Evolutionary conservation across 2,113 vertebrate genomes (phyloP).

Genomic region (Vulpes lagopus): DNA sequence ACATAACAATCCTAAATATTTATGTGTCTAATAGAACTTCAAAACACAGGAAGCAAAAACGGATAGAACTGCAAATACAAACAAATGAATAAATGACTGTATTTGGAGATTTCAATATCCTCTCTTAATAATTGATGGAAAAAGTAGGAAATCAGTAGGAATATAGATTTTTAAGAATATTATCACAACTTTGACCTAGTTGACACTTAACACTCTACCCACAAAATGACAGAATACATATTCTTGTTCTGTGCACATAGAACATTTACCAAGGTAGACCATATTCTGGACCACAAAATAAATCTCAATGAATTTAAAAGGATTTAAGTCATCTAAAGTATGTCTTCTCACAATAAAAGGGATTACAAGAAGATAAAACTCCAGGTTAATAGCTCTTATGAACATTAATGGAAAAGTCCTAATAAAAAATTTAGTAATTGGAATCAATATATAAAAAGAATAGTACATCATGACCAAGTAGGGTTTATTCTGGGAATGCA

Average conservation of each 20-base stretch:
- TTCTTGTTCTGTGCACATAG: neutral
- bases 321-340: neutral
- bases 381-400: neutral
- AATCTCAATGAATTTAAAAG: constrained; percentile 11
- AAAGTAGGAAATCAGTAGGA: neutral
- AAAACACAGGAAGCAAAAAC: neutral
- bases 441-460: neutral
- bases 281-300: neutral
- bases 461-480: neutral
- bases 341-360: neutral
- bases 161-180: neutral
- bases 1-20: neutral
- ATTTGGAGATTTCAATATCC: neutral
- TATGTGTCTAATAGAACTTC: neutral
- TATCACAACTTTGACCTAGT: neutral
- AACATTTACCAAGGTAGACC: neutral
- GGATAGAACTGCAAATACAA: constrained; percentile 10
- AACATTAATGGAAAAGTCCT: neutral
- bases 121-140: neutral
- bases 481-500: neutral
- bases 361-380: neutral
- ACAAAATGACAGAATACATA: neutral
- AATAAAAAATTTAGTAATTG: neutral
- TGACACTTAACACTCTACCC: neutral
- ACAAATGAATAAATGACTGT: neutral